phyloP scores from a whole-genome alignment of 2,113 vertebrate species.

The Embiotoca jacksoni region DNA sequence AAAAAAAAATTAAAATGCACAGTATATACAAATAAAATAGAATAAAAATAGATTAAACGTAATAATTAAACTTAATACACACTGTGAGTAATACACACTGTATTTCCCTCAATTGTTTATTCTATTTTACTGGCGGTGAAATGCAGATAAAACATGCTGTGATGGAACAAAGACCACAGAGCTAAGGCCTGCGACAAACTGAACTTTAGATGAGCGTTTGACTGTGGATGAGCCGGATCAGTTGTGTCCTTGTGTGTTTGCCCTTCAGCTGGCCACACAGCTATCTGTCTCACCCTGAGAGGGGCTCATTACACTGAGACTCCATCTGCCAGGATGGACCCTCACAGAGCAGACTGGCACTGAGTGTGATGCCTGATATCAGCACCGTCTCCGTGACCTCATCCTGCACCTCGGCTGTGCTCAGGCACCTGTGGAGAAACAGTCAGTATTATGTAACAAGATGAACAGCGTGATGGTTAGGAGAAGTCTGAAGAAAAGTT shows the following conservation, averaged over 20 bases:
- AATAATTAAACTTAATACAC: too few relatives aligned
- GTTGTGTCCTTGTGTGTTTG: constrained; percentile 61
- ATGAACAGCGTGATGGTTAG: not conserved
- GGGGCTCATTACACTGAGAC: constrained; percentile 32
- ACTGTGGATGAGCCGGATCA: not conserved
- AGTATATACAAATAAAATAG: too few relatives aligned
- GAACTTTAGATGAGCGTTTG: too few relatives aligned
- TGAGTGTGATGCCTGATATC: constrained; percentile 33
- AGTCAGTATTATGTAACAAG: constrained; percentile 7
- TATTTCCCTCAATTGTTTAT: too few relatives aligned
- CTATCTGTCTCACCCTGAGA: constrained; percentile 45
- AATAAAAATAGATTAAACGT: too few relatives aligned
- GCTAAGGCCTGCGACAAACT: too few relatives aligned
- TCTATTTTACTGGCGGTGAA: too few relatives aligned
- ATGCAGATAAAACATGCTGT: too few relatives aligned
- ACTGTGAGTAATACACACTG: too few relatives aligned
- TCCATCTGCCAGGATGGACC: constrained; percentile 69
- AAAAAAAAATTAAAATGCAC: too few relatives aligned
- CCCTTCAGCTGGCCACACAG: constrained; percentile 58
- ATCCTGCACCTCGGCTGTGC: not conserved
- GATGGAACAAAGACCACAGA: too few relatives aligned
- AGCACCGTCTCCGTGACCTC: not conserved
- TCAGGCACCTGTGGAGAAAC: not conserved
- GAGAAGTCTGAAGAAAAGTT: too few relatives aligned
- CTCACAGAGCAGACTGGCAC: constrained; percentile 45